phyloP scores from a whole-genome alignment of 2,113 vertebrate species.

The Caranx melampygus region DNA sequence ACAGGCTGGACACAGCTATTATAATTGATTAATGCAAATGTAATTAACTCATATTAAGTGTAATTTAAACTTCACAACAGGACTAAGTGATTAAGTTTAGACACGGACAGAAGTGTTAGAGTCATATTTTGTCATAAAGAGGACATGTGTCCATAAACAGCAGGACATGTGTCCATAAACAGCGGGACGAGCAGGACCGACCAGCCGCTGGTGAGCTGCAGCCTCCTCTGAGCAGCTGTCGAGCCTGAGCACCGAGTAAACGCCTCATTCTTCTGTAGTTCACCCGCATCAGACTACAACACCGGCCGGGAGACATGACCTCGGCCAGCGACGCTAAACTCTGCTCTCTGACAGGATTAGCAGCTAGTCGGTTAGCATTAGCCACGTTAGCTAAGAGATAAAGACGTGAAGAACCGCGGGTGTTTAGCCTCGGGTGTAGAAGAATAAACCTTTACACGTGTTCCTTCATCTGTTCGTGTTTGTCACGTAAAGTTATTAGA shows the following conservation, averaged over 20 bases:
- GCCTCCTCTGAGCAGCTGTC: constrained; percentile 33
- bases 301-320: neutral
- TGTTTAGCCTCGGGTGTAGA: neutral
- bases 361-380: constrained; percentile 27
- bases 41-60: no score
- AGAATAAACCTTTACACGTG: neutral
- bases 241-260: constrained; percentile 15
- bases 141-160: no score
- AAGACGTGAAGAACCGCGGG: neutral
- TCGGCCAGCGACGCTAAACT: neutral
- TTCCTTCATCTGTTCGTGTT: neutral
- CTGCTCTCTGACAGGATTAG: neutral
- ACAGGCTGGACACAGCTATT: no score
- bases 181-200: constrained; percentile 34
- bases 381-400: neutral
- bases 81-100: no score
- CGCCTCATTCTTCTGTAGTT: constrained; percentile 38
- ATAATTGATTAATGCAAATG: no score
- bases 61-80: no score
- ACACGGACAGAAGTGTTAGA: no score
- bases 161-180: neutral
- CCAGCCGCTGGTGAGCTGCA: constrained; percentile 44
- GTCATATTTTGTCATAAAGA: no score
- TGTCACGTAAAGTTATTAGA: neutral
- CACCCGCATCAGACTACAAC: neutral